Evolutionary conservation across 2,888 invertebrate species (phyloP), one percentile per base, ranked within the genome.

Genomic region (Torymus auratus): DNA sequence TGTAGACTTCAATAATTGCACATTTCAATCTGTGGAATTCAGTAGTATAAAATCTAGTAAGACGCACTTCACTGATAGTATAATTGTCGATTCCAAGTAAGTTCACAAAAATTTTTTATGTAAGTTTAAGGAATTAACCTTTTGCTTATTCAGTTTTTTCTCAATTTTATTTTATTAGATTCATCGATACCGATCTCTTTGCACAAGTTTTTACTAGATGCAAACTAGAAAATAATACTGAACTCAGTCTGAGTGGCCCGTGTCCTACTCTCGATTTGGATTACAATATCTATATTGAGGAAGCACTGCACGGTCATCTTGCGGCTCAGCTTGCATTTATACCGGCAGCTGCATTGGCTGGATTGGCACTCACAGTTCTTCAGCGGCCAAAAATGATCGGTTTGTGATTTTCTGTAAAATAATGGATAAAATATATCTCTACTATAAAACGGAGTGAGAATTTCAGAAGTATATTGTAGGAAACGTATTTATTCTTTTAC

Each of bases 1-100:
- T 86, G 95, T 95, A 20, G 91, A 93, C 80, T 96, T 96, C 89
- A 91, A 92, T 84, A 95, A 95, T 87, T 95, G 96, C 88, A 92
- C 94, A 7, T 94, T 96, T 87, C 91, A 92, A n/a, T 93, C 94
- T 62, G 94, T 94, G 3, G 94, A 94, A 84, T 94, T 96, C 87
- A 93, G 93, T 52, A 95, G 94, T 85, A 94, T 96, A 62, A 95
- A 94, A 89, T 94, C 95, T 14, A 95, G 95, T 67, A 93, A 93
- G 77, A 94, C 95, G 0, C 93, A 92, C 83, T 96, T 96, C 88
- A 91, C 91, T 64, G 93, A 94, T 74, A 93, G 94, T 62, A 86
- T 92, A 4, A 94, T 96, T 81, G 91, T 93, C 73, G 93, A 94
- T 88, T 94, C 93, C 85, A 94, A 93, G 95, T 95, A 86, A 89